Conservation (phyloP, 1,140 invertebrate species). For the Brachionus plicatilis region DNA sequence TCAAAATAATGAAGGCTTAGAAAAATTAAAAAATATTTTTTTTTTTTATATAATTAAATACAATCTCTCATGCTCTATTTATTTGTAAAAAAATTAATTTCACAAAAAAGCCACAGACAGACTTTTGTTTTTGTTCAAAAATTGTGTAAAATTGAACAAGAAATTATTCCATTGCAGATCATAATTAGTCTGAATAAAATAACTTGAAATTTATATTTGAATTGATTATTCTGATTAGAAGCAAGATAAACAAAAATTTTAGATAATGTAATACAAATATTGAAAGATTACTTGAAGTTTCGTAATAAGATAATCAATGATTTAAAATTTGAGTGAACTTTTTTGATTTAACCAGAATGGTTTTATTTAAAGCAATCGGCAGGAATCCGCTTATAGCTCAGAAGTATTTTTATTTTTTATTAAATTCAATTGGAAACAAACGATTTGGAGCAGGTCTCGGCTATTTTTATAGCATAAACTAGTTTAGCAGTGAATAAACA, state of each 20-base stretch:
- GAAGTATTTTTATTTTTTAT: neutral
- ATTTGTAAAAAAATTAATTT: neutral
- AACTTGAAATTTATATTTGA: neutral
- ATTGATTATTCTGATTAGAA: neutral
- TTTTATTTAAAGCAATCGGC: neutral
- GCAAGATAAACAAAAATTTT: neutral
- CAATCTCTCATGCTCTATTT: neutral
- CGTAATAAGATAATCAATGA: neutral
- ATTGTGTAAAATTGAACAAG: neutral
- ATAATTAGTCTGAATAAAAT: neutral
- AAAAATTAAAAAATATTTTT: neutral
- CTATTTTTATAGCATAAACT: neutral
- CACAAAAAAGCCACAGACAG: neutral
- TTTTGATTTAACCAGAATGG: neutral
- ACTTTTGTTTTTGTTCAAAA: neutral
- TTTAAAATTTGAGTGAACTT: neutral
- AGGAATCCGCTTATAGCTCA: neutral
- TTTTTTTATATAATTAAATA: neutral
- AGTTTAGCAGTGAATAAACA: neutral
- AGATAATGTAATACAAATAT: neutral
- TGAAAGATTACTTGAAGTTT: neutral
- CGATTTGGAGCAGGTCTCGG: neutral
- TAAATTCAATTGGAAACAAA: neutral
- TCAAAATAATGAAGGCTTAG: neutral
- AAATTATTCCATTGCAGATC: neutral